Conservation (phyloP, 1,140 invertebrate species). For the Drosophila quadrilineata region DNA sequence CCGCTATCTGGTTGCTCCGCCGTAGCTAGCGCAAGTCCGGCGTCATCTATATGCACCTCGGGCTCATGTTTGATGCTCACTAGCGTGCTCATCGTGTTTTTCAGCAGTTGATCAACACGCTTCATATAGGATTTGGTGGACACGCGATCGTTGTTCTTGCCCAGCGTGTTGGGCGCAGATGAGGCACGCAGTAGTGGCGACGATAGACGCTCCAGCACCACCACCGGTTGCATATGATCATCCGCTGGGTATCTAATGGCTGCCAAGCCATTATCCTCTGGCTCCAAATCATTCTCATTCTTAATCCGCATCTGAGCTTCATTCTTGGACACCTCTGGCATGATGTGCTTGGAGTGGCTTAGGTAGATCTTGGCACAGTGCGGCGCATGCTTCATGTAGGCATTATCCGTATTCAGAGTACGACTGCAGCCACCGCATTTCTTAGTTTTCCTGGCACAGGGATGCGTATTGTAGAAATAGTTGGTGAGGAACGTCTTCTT, state of each 20-base stretch:
- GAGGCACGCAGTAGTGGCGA: constrained; percentile 47
- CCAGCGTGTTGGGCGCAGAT: constrained; percentile 11
- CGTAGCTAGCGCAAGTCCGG: constrained; percentile 21
- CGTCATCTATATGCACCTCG: constrained; percentile 63
- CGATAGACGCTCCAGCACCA: constrained; percentile 59
- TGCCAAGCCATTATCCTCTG: constrained; percentile 34
- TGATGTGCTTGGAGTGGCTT: constrained; percentile 65
- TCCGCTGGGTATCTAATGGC: constrained; percentile 13
- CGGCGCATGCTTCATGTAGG: constrained; percentile 65
- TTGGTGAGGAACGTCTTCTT: constrained; percentile 68
- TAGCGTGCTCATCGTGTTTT: constrained; percentile 68
- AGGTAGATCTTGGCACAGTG: constrained; percentile 65
- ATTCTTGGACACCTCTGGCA: constrained; percentile 45
- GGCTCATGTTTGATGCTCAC: constrained; percentile 79
- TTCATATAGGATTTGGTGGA: constrained; percentile 72
- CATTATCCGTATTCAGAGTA: constrained; percentile 36
- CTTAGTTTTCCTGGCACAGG: constrained; percentile 65
- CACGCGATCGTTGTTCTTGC: constrained; percentile 46
- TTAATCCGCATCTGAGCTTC: constrained; percentile 65
- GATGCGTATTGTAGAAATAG: constrained; percentile 73
- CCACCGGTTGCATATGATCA: constrained; percentile 61
- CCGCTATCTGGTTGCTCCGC: constrained; percentile 27
- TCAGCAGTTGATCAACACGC: constrained; percentile 68
- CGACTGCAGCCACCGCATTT: constrained; percentile 71
- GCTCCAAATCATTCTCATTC: constrained; percentile 62